phyloP scores from a whole-genome alignment of 2,797 vertebrate genomes.

The Gambusia yucatana region DNA sequence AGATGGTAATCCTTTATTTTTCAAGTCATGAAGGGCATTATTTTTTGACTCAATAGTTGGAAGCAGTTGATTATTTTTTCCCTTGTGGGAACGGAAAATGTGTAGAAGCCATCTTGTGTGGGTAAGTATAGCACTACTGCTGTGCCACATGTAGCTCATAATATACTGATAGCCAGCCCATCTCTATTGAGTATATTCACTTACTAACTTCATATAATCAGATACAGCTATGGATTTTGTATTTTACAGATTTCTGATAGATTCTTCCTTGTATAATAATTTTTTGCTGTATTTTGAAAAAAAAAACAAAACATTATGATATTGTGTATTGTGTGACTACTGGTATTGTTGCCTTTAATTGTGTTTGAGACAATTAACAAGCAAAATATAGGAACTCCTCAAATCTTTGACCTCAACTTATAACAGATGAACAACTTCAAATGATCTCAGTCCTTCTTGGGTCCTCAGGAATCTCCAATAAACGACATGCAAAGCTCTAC shows the following conservation, averaged over 20 bases:
- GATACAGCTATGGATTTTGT: not conserved
- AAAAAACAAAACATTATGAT: not conserved
- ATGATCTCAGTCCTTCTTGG: not conserved
- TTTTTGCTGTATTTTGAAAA: not conserved
- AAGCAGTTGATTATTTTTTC: not conserved
- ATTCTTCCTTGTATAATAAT: not conserved
- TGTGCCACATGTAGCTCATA: not conserved
- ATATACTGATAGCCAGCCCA: not conserved
- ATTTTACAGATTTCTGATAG: not conserved
- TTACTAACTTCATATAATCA: not conserved
- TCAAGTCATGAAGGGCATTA: not conserved
- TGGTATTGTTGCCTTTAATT: not conserved
- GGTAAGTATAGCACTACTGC: not conserved
- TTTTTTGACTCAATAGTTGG: not conserved
- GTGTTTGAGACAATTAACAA: not conserved
- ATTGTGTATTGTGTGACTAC: not conserved
- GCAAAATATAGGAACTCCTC: not conserved
- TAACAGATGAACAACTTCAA: not conserved
- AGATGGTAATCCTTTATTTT: not conserved
- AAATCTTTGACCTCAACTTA: not conserved
- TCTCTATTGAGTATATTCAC: not conserved
- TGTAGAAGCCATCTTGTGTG: not conserved
- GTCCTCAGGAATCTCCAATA: not conserved
- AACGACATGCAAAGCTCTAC: not conserved
- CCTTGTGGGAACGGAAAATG: not conserved